A percentile compares a stretch with the other conserved stretches of the same genome.
Conservation (phyloP, 2,888 invertebrate species). For the Stenoptilia bipunctidactyla region DNA sequence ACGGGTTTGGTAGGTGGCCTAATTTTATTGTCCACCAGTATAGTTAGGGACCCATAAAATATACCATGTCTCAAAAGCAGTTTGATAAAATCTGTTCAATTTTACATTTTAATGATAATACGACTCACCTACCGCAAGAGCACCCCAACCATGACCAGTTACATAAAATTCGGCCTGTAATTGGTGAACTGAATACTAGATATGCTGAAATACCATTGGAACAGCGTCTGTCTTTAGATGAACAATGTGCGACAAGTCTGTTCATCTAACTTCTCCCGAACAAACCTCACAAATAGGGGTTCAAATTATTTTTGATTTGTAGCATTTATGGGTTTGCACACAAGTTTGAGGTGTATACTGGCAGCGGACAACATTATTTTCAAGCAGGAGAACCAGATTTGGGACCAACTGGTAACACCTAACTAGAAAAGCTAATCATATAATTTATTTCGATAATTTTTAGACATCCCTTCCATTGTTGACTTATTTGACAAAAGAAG, state of each 20-base stretch:
- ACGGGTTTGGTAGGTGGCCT: too few species aligned
- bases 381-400: too few species aligned
- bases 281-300: slow-evolving; percentile 27
- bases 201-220: slow-evolving; percentile 22
- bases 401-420: too few species aligned
- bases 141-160: slow-evolving; percentile 21
- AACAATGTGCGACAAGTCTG: slow-evolving; percentile 26
- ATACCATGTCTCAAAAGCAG: too few species aligned
- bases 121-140: slow-evolving; percentile 18
- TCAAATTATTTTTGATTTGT: slow-evolving; percentile 23
- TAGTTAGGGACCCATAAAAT: too few species aligned
- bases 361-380: too few species aligned
- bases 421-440: too few species aligned
- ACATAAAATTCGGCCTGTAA: slow-evolving; percentile 20
- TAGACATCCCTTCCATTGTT: too few species aligned
- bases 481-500: too few species aligned
- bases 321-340: slow-evolving; percentile 18
- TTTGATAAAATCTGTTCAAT: slow-evolving; percentile 24
- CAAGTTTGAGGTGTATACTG: slow-evolving; percentile 22
- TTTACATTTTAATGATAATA: slow-evolving; percentile 19
- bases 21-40: too few species aligned
- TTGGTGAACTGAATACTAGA: slow-evolving; percentile 11
- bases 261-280: slow-evolving; percentile 24
- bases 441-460: too few species aligned
- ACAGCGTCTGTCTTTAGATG: slow-evolving; percentile 23